Conservation (phyloP, 2,797 vertebrate genomes). For the Notoglanidium macrostoma region DNA sequence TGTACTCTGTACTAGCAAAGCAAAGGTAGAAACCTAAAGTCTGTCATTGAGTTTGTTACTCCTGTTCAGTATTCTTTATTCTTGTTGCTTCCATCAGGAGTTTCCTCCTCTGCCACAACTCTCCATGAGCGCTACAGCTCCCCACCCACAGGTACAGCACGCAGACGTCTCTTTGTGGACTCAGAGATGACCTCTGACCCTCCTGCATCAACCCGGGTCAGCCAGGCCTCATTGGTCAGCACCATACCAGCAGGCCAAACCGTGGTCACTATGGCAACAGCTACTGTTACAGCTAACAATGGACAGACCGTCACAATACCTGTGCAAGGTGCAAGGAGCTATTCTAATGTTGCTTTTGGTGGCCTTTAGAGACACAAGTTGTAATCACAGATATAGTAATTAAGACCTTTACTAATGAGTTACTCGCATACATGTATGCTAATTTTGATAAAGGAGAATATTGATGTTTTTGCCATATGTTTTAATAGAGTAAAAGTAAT, state of each 20-base stretch:
- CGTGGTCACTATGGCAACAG: slow-evolving; percentile 77
- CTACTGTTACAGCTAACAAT: slow-evolving; percentile 73
- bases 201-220: slow-evolving; percentile 65
- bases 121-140: slow-evolving; percentile 94
- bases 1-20: background rate
- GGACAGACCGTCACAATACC: slow-evolving; percentile 81
- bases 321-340: slow-evolving; percentile 77
- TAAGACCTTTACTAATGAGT: background rate
- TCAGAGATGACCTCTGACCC: slow-evolving; percentile 73
- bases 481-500: background rate
- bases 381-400: background rate
- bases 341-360: background rate
- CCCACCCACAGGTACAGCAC: slow-evolving; percentile 89
- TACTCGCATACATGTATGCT: background rate
- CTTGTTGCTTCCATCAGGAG: slow-evolving; percentile 68
- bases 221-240: slow-evolving; percentile 73
- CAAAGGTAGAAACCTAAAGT: background rate
- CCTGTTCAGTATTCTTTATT: background rate
- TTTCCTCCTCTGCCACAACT: slow-evolving; percentile 84
- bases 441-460: background rate
- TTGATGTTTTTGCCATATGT: background rate
- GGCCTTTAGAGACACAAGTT: background rate
- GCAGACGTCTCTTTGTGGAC: slow-evolving; percentile 91
- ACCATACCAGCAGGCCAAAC: slow-evolving; percentile 84
- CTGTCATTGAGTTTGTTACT: background rate